These are phyloP conservation scores for Ochotona princeps DNA, from an alignment of 2,113 vertebrate species.

Conservation along the genomic window DNA sequence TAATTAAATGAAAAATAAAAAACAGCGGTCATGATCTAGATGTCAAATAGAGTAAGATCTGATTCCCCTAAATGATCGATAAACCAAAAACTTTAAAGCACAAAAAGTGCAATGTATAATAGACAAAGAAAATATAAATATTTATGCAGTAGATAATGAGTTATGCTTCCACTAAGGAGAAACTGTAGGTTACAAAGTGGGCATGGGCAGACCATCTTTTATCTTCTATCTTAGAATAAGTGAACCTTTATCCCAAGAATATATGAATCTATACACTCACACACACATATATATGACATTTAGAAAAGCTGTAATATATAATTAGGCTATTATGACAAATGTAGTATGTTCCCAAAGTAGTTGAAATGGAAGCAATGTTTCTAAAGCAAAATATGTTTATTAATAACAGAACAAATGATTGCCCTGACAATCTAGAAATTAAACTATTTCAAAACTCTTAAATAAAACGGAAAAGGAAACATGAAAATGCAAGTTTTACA, in stretches of 20 bases:
- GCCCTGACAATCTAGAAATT: neutral
- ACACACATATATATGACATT: neutral
- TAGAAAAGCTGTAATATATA: neutral
- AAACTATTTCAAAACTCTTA: neutral
- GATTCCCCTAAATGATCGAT: neutral
- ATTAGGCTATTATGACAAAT: neutral
- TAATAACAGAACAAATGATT: neutral
- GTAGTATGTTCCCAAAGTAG: neutral
- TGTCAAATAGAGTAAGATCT: neutral
- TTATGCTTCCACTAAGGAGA: constrained; percentile 19
- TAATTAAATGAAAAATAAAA: neutral
- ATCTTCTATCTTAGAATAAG: neutral
- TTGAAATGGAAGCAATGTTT: neutral
- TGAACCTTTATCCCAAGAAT: neutral
- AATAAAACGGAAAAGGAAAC: constrained; percentile 29
- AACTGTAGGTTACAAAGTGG: neutral
- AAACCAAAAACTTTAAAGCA: neutral
- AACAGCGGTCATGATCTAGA: neutral
- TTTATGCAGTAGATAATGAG: neutral
- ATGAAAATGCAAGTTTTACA: neutral
- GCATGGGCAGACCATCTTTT: neutral
- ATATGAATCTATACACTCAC: neutral
- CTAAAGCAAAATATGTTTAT: neutral
- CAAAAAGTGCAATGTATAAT: neutral
- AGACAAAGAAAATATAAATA: neutral